Evolutionary conservation across 2,797 vertebrate species (phyloP), one percentile per base, ranked within the genome.

Genomic region (Setipinna tenuifilis): DNA sequence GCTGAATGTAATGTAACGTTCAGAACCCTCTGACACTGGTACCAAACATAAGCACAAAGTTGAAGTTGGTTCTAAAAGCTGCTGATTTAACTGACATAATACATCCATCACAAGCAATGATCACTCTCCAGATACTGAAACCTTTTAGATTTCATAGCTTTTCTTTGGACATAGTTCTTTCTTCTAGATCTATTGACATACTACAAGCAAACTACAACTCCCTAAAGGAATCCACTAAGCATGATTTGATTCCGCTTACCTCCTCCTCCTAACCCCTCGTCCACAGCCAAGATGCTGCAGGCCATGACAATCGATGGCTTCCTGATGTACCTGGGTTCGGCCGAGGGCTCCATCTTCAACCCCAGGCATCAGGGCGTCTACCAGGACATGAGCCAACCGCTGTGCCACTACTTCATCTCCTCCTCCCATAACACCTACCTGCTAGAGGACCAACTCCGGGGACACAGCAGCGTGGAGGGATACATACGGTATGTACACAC

Each of bases 321-420:
- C 90, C 94, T 96, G 3, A 97, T 96, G 92, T 98, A 97, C 93
- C 95, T 98, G 50, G 93, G 96, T 28, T 98, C 97, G 0, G 85
- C 94, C 0, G 97, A 97, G 88, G 97, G 97, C 90, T 96, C 96
- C 90, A 95, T 98, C 88, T 97, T 97, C 6, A 94, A 96, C 92
- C 97, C 96, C 0, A 94, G 93, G 86, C 93, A 92, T 89, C 92
- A 94, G 87, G 90, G 85, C 0, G 86, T 97, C 65, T 97, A 94
- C 91, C 96, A 97, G 92, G 97, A 98, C 93, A 97, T 98, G 97
- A 94, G 87, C 0, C 96, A 95, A 86, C 97, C 97, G 0, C 94
- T 98, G 85, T 96, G 95, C 85, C 96, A 97, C 89, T 98, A 98
- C 91, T 97, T 96, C 89, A 97, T 98, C 85, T 97, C 96, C 89